Percentiles rank a stretch among this genome's conserved stretches.
Conservation (phyloP, 1,140 invertebrate genomes). For the Orchestia grillus region DNA sequence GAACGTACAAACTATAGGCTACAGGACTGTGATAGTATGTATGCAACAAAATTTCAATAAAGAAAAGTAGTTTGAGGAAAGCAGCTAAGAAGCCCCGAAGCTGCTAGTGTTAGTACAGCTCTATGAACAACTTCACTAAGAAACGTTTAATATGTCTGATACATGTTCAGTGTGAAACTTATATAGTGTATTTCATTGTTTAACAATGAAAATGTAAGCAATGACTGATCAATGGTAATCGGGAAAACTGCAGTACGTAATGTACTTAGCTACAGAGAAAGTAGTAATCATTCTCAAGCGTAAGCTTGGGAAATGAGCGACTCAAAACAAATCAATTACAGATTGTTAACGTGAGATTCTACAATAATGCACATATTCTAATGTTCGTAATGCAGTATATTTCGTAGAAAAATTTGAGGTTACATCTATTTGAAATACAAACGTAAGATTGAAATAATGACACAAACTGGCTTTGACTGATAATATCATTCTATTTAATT, state of each 20-base stretch:
- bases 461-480: neutral
- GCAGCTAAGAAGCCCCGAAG: neutral
- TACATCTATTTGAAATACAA: neutral
- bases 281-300: neutral
- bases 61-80: neutral
- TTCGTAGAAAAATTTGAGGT: neutral
- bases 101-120: neutral
- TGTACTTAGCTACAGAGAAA: neutral
- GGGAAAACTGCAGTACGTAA: neutral
- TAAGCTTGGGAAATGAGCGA: neutral
- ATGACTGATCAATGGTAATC: neutral
- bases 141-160: neutral
- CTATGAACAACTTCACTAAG: neutral
- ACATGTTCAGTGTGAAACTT: neutral
- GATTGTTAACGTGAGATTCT: neutral
- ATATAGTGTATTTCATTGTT: neutral
- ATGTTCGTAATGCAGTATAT: neutral
- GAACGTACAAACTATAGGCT: neutral
- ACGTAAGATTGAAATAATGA: neutral
- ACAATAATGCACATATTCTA: neutral
- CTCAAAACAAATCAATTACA: neutral
- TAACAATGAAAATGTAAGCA: neutral
- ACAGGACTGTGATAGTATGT: neutral
- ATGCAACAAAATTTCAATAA: neutral
- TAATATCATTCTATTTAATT: neutral